These are phyloP conservation scores for Nansenia antarctica DNA, from an alignment of 2,113 vertebrate genomes.

Conservation along the genomic window DNA sequence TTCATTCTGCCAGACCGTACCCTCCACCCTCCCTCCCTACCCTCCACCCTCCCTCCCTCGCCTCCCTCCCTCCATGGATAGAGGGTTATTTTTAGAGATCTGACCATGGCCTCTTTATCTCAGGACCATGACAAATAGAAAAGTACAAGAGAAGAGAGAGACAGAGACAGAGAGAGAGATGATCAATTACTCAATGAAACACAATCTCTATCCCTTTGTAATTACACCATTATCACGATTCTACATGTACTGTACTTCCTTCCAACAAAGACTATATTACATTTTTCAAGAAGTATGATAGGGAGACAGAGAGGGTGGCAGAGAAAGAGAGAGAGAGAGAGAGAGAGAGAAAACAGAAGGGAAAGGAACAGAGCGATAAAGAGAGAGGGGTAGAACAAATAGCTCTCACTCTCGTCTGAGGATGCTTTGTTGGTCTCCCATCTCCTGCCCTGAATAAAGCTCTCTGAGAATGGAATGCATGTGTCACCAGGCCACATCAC, in stretches of 20 bases:
- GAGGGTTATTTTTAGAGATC: conserved; percentile 36
- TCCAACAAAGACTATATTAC: no score
- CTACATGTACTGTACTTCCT: no score
- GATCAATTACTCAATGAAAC: no score
- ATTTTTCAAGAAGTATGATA: no score
- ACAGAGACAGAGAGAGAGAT: neutral
- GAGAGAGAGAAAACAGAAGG: neutral
- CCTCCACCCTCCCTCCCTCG: neutral
- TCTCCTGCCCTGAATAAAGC: neutral
- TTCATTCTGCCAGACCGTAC: neutral
- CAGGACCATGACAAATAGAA: conserved; percentile 2
- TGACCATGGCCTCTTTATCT: conserved; percentile 36
- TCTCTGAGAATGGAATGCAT: neutral
- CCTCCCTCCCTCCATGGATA: neutral
- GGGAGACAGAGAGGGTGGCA: neutral
- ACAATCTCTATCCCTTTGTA: no score
- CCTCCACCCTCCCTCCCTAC: neutral
- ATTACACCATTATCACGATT: no score
- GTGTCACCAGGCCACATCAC: neutral
- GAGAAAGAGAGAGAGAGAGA: neutral
- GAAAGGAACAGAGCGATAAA: neutral
- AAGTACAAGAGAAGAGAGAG: neutral
- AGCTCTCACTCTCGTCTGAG: neutral
- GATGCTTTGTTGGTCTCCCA: neutral
- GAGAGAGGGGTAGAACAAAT: neutral